A percentile compares a stretch with the other conserved stretches of the same genome.
phyloP scores from a whole-genome alignment of 2,888 invertebrate species.

The Spodoptera picta region DNA sequence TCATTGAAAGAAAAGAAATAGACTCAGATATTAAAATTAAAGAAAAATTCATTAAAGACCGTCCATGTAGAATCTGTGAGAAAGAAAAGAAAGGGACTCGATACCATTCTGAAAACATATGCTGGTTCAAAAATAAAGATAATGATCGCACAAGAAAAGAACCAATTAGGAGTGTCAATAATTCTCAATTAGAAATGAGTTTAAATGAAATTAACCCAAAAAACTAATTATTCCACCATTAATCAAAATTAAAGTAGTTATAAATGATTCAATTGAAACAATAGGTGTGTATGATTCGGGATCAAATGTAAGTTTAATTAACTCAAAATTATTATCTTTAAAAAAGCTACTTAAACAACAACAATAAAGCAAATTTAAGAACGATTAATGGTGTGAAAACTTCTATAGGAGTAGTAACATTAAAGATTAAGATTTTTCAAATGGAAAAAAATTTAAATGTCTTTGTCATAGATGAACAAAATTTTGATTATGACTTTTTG shows the following conservation, averaged over 20 bases:
- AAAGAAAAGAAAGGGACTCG: slow-evolving; percentile 15
- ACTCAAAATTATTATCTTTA: slow-evolving; percentile 25
- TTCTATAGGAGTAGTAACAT: neutral
- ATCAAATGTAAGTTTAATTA: slow-evolving; percentile 26
- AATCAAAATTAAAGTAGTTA: slow-evolving; percentile 26
- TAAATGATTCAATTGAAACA: slow-evolving; percentile 14
- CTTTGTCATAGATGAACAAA: slow-evolving; percentile 15
- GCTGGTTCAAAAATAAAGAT: slow-evolving; percentile 21
- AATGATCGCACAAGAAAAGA: neutral
- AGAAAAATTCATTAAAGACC: neutral
- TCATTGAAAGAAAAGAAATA: neutral
- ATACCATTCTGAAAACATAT: slow-evolving; percentile 14
- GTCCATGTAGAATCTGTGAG: slow-evolving; percentile 24
- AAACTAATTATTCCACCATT: slow-evolving; percentile 51
- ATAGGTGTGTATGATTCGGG: slow-evolving; percentile 35
- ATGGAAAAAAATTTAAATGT: slow-evolving; percentile 14
- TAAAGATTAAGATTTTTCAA: slow-evolving; percentile 10
- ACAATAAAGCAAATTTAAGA: slow-evolving; percentile 5
- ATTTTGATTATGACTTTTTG: slow-evolving; percentile 33
- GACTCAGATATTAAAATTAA: neutral
- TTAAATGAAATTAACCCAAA: slow-evolving; percentile 23
- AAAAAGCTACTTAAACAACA: neutral
- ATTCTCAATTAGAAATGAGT: slow-evolving; percentile 9
- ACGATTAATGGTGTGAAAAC: slow-evolving; percentile 27
- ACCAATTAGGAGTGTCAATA: slow-evolving; percentile 9